Conservation (phyloP, 2,888 invertebrate species). For the Himalopsyche tibetana region DNA sequence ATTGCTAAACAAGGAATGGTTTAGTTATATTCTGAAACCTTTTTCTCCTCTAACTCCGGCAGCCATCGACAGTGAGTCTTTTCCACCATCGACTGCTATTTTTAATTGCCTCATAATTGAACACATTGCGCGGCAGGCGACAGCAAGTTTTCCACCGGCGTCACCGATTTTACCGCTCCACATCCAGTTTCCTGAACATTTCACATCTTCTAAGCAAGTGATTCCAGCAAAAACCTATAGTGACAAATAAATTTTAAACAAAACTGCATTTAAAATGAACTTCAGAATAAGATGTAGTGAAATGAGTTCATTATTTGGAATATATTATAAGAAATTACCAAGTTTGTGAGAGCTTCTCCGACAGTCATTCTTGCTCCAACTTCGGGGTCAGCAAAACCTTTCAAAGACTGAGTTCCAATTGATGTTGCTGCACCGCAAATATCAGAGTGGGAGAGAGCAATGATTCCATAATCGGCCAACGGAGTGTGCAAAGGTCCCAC, state of each 20-base stretch:
- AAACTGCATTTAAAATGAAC: not conserved
- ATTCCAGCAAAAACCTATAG: conserved; percentile 81
- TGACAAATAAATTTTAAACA: not conserved
- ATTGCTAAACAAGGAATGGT: not conserved
- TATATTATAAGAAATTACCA: conserved; percentile 77
- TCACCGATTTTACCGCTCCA: conserved; percentile 97
- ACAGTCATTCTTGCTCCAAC: conserved; percentile 96
- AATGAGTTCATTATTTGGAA: not conserved
- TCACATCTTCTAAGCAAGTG: conserved; percentile 87
- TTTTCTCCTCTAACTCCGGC: conserved; percentile 85
- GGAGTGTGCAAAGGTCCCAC: conserved; percentile 98
- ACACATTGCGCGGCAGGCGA: conserved; percentile 94
- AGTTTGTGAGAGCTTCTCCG: conserved; percentile 94
- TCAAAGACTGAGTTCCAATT: conserved; percentile 98
- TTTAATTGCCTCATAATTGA: conserved; percentile 86
- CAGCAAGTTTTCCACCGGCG: conserved; percentile 92
- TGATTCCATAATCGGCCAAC: conserved; percentile 94
- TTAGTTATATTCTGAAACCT: conserved; percentile 68
- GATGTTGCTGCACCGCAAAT: conserved; percentile 93
- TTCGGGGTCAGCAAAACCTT: conserved; percentile 88
- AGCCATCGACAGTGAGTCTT: conserved; percentile 98
- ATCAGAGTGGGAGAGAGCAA: conserved; percentile 90
- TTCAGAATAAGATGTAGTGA: not conserved
- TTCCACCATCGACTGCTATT: conserved; percentile 96
- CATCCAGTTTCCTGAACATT: conserved; percentile 99